A percentile compares a stretch with the other conserved stretches of the same genome.
phyloP scores from a whole-genome alignment of 2,888 invertebrate genomes.

The Apamea monoglypha region DNA sequence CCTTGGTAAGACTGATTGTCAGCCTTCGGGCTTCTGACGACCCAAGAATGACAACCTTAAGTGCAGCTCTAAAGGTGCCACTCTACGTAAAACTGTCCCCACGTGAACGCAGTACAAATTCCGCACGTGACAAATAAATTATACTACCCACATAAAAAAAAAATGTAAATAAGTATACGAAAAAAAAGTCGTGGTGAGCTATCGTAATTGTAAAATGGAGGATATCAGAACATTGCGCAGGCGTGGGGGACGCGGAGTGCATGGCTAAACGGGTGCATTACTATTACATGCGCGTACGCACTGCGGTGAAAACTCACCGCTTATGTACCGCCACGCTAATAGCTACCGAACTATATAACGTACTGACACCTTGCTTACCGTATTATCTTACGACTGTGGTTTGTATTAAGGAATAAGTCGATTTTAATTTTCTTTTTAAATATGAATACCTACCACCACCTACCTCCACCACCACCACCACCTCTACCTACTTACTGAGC shows the following conservation, averaged over 20 bases:
- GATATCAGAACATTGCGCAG: constrained; percentile 74
- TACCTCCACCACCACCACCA: too few species aligned
- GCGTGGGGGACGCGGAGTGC: constrained; percentile 60
- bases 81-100: neutral
- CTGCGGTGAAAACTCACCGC: constrained; percentile 63
- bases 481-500: neutral
- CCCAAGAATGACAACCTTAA: too few species aligned
- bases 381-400: constrained; percentile 7
- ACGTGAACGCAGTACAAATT: constrained; percentile 15
- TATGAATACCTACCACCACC: too few species aligned
- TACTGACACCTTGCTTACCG: constrained; percentile 28
- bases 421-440: neutral
- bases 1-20: too few species aligned
- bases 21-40: too few species aligned
- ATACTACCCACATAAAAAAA: constrained; percentile 18
- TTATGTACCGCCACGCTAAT: constrained; percentile 41
- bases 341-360: constrained; percentile 49
- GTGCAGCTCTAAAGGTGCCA: neutral
- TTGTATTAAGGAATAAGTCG: neutral
- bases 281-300: constrained; percentile 60
- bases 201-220: constrained; percentile 61
- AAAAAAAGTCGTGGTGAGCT: constrained; percentile 41
- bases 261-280: constrained; percentile 62
- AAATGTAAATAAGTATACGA: constrained; percentile 31
- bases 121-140: constrained; percentile 27